Conservation (phyloP, 1,140 invertebrate species). For the Drosophila elegans region DNA sequence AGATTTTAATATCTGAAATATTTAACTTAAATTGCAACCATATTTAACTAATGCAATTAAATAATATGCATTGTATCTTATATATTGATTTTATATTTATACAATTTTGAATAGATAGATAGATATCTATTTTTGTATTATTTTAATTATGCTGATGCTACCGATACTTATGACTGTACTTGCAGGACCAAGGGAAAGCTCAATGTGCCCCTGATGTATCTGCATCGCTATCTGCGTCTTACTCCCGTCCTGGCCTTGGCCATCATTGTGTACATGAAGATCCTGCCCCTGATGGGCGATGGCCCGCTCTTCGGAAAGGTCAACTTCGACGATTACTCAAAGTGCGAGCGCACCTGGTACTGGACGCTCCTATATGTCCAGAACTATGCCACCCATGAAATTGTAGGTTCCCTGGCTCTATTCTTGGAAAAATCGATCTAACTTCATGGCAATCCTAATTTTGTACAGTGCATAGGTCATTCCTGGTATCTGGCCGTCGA, state of each 20-base stretch:
- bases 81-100: no score
- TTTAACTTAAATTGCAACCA: no score
- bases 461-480: conserved; percentile 92
- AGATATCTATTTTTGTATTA: no score
- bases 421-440: not conserved
- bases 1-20: no score
- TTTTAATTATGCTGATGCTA: no score
- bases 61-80: no score
- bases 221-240: conserved; percentile 74
- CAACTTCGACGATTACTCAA: conserved; percentile 64
- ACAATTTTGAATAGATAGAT: no score
- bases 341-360: conserved; percentile 51
- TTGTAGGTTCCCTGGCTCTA: conserved; percentile 28
- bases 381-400: conserved; percentile 48
- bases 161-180: not conserved
- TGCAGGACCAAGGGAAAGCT: conserved; percentile 57
- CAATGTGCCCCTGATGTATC: conserved; percentile 70
- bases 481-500: conserved; percentile 95
- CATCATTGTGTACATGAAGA: conserved; percentile 53
- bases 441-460: not conserved
- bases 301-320: conserved; percentile 40
- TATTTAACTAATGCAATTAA: no score
- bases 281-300: conserved; percentile 50
- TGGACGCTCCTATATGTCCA: conserved; percentile 63
- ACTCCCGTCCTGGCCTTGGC: conserved; percentile 60